Evolutionary conservation across 2,113 vertebrate genomes (phyloP).

Genomic region (Dolichotis patagonum): DNA sequence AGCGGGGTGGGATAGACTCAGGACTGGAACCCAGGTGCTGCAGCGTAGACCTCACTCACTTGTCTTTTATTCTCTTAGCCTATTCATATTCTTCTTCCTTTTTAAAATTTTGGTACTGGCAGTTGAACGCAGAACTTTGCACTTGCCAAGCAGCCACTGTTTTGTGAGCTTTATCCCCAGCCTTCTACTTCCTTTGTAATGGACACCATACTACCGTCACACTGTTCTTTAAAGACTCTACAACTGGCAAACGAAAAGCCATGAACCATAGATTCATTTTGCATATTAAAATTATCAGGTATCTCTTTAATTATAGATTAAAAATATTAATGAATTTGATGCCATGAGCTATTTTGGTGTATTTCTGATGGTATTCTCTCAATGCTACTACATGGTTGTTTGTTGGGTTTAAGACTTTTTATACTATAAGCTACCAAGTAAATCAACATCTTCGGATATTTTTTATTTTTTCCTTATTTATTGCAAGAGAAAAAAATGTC

Average conservation of each 20-base stretch:
- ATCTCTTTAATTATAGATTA: background rate
- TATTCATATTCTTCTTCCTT: accelerated
- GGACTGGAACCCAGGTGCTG: background rate
- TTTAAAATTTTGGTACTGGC: too few relatives aligned
- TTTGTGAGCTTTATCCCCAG: too few relatives aligned
- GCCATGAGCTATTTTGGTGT: background rate
- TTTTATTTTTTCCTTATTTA: background rate
- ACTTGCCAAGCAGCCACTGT: too few relatives aligned
- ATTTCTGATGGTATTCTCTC: background rate
- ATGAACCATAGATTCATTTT: background rate
- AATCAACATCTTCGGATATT: background rate
- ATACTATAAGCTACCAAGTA: conserved; percentile 6
- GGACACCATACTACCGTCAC: accelerated
- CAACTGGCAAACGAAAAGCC: background rate
- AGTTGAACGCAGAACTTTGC: too few relatives aligned
- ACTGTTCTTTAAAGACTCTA: background rate
- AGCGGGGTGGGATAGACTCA: accelerated
- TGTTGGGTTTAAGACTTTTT: background rate
- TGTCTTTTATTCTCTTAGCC: background rate
- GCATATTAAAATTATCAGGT: background rate
- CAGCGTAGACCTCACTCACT: background rate
- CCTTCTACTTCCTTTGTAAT: background rate
- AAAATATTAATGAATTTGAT: background rate
- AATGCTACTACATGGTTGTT: background rate
- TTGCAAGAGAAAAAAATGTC: background rate